Evolutionary conservation across 2,888 invertebrate species (phyloP).

Genomic region (Bugulina stolonifera): DNA sequence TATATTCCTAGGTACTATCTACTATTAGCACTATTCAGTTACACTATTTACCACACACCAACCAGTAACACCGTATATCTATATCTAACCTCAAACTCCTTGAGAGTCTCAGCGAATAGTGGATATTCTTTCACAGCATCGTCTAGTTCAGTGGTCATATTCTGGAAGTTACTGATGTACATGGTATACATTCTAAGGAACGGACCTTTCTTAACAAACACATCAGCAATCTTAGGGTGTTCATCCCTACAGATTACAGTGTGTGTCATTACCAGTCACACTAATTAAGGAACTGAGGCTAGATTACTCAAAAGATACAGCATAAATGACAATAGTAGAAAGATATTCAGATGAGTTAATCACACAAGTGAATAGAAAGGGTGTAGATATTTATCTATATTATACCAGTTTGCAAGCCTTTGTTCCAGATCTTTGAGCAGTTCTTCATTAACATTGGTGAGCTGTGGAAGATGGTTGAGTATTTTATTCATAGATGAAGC

Average conservation of each 20-base stretch:
- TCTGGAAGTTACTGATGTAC: conserved; percentile 59
- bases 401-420: conserved; percentile 56
- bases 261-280: too few relatives aligned
- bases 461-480: conserved; percentile 57
- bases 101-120: conserved; percentile 55
- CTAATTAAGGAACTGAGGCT: too few relatives aligned
- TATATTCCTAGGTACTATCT: too few relatives aligned
- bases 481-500: conserved; percentile 55
- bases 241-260: conserved; percentile 45
- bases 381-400: too few relatives aligned
- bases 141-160: conserved; percentile 55
- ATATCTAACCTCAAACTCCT: conserved; percentile 59
- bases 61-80: too few relatives aligned
- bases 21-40: too few relatives aligned
- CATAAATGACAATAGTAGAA: too few relatives aligned
- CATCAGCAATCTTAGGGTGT: conserved; percentile 56
- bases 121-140: conserved; percentile 56
- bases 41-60: too few relatives aligned
- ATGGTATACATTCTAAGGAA: conserved; percentile 59
- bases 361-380: too few relatives aligned
- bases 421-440: conserved; percentile 56
- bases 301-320: too few relatives aligned
- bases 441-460: conserved; percentile 58
- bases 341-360: too few relatives aligned
- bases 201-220: conserved; percentile 60